Evolutionary conservation across 2,797 vertebrate genomes (phyloP), one percentile per base, ranked within the genome.

Genomic region (Crypturellus tataupa): DNA sequence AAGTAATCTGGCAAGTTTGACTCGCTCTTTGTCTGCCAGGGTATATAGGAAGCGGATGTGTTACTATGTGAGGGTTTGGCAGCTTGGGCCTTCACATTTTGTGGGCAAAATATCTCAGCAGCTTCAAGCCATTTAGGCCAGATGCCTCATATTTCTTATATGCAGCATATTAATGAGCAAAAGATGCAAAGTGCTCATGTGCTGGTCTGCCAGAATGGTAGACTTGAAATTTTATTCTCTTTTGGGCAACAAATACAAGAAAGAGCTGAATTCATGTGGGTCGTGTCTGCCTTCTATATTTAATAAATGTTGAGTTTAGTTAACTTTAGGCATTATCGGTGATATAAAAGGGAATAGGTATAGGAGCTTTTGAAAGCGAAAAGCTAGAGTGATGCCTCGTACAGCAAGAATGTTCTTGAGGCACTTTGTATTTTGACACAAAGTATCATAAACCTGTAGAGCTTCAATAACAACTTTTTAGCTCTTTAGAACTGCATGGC

Each of bases 41-140:
- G n/a, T 87, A 42, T 39, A 63, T 76, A 87, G 53, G 78, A 94
- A 90, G n/a, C 2, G 18, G 77, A 89, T 95, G 67, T 85, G n/a
- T 95, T 29, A 6, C 87, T 92, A 67, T 90, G 91, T 75, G 86
- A 89, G 69, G 63, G 46, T 91, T 95, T 96, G 85, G 79, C 86
- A 94, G 72, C 23, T 67, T 65, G 63, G 39, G 35, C n/a, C 15
- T 88, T 78, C 63, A 71, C 55, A 76, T 93, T 94, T 86, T 81
- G 46, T 4, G 5, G 62, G 70, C n/a, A 75, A 53, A 94, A 81
- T 77, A 80, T 24, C 68, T 91, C 44, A 27, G 39, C 46, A 88
- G 24, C 79, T 94, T 82, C 37, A 72, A 77, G 56, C 25, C 40
- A 1, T 81, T 89, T 89, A 75, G 86, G 55, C 65, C 60, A 68